Evolutionary conservation across 2,113 vertebrate genomes (phyloP).

Genomic region (Bungarus multicinctus): DNA sequence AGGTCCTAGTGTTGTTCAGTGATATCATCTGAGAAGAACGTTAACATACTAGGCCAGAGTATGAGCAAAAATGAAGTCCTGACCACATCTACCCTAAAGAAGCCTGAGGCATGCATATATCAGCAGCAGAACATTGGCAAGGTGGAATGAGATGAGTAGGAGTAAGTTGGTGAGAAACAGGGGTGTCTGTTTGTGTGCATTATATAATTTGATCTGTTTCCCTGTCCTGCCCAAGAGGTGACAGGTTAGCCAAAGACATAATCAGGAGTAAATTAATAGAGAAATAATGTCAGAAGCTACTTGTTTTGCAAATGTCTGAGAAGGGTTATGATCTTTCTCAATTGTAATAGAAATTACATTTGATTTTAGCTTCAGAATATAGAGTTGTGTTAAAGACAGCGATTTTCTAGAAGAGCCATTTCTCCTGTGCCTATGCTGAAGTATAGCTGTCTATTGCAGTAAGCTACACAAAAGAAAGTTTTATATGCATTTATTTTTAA

Average conservation of each 20-base stretch:
- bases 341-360: background rate
- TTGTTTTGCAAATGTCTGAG: background rate
- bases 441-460: background rate
- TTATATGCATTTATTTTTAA: conserved; percentile 14
- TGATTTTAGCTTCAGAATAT: background rate
- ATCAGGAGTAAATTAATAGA: background rate
- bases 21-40: background rate
- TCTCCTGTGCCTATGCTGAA: background rate
- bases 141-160: background rate
- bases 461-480: background rate
- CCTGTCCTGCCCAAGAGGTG: background rate
- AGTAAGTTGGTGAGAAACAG: background rate
- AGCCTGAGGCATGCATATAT: background rate
- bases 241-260: background rate
- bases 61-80: background rate
- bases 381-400: background rate
- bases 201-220: background rate
- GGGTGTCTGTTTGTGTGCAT: background rate
- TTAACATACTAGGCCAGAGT: background rate
- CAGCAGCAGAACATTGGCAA: background rate
- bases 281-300: background rate
- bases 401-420: background rate
- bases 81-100: background rate
- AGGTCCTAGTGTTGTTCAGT: background rate
- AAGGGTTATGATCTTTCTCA: background rate